Evolutionary conservation across 2,888 invertebrate species (phyloP).

Genomic region (Lacanobia oleracea): DNA sequence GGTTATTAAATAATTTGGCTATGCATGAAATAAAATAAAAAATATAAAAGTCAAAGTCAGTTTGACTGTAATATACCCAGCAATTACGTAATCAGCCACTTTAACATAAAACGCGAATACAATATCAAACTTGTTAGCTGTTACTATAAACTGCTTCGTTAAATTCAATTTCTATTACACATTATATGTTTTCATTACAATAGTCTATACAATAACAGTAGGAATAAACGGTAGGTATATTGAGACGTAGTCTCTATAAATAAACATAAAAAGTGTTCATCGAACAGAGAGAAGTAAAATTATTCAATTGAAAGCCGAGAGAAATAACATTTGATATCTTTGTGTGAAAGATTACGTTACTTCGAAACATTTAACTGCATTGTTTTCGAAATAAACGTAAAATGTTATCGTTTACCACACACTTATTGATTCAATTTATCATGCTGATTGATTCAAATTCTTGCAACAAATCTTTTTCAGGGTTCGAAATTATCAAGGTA

Average conservation of each 20-base stretch:
- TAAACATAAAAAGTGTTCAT: slow-evolving; percentile 23
- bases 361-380: neutral
- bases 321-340: slow-evolving; percentile 14
- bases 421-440: neutral
- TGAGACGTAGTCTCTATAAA: slow-evolving; percentile 1
- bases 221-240: neutral
- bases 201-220: neutral
- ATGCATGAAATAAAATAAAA: no score
- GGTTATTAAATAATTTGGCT: no score
- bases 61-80: no score
- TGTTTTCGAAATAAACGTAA: neutral
- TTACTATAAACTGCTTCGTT: no score
- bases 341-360: neutral
- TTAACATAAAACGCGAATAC: no score
- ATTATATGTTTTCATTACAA: no score
- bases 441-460: neutral
- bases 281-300: slow-evolving; percentile 10
- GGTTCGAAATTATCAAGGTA: no score
- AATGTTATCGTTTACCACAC: neutral
- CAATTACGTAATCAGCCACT: no score
- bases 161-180: no score
- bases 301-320: slow-evolving; percentile 7
- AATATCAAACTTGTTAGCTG: no score
- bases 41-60: no score
- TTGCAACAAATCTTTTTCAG: no score